A percentile compares a stretch with the other conserved stretches of the same genome.
Conservation (phyloP, 2,888 invertebrate species). For the Acheta domesticus region DNA sequence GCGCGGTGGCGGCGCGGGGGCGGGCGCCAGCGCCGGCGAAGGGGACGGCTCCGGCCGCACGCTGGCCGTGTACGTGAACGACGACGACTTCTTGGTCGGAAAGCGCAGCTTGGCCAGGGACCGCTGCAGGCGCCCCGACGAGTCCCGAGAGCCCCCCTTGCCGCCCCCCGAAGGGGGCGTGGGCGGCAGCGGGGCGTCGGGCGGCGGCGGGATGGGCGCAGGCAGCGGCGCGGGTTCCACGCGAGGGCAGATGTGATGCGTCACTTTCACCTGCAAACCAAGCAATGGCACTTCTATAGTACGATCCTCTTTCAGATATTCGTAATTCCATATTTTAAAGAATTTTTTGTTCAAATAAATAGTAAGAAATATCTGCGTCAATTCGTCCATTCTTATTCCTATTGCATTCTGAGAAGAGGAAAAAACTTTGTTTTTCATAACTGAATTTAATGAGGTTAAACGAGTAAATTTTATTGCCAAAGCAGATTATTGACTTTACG, state of each 20-base stretch:
- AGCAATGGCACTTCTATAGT: no score
- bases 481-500: no score
- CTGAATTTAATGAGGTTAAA: no score
- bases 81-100: slow-evolving; percentile 48
- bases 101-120: slow-evolving; percentile 45
- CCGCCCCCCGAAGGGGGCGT: background rate
- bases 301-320: no score
- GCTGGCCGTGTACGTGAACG: slow-evolving; percentile 47
- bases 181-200: slow-evolving; percentile 2
- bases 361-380: no score
- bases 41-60: slow-evolving; percentile 25
- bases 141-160: slow-evolving; percentile 44
- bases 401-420: no score
- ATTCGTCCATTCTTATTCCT: no score
- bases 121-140: slow-evolving; percentile 40
- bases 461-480: no score
- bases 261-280: slow-evolving; percentile 36
- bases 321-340: no score
- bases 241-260: slow-evolving; percentile 41
- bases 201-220: background rate
- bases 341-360: no score
- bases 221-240: background rate
- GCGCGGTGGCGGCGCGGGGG: background rate
- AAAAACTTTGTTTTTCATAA: no score
- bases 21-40: background rate